These are phyloP conservation scores for Hyles euphorbiae DNA, from an alignment of 1,140 invertebrate species.

Conservation along the genomic window DNA sequence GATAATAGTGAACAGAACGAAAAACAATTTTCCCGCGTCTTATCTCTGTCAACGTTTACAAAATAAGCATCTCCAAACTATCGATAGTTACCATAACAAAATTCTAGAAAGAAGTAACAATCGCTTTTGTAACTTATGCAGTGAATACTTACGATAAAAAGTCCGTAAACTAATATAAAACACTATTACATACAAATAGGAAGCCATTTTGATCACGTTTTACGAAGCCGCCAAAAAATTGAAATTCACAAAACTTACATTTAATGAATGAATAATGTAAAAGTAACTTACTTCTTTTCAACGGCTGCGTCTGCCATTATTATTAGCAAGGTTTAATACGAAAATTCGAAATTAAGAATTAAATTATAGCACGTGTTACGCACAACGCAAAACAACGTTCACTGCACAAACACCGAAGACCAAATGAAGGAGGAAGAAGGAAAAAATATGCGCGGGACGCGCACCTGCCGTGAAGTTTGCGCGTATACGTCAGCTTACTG, in stretches of 20 bases:
- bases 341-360: slow-evolving; percentile 44
- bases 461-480: slow-evolving; percentile 46
- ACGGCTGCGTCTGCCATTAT: slow-evolving; percentile 74
- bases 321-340: slow-evolving; percentile 30
- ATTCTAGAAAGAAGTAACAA: slow-evolving; percentile 1
- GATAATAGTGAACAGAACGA: slow-evolving; percentile 1
- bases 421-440: slow-evolving; percentile 69
- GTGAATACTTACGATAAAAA: slow-evolving; percentile 13
- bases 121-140: background rate
- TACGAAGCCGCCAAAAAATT: slow-evolving; percentile 60
- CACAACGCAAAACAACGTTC: slow-evolving; percentile 63
- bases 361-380: slow-evolving; percentile 60
- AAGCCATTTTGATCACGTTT: slow-evolving; percentile 75
- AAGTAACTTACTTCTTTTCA: slow-evolving; percentile 71
- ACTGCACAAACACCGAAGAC: slow-evolving; percentile 68
- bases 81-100: slow-evolving; percentile 23
- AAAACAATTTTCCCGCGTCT: slow-evolving; percentile 62
- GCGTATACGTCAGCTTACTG: slow-evolving; percentile 42
- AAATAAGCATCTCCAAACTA: slow-evolving; percentile 37
- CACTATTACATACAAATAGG: slow-evolving; percentile 41
- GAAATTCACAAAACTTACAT: slow-evolving; percentile 17
- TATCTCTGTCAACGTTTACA: slow-evolving; percentile 34
- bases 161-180: slow-evolving; percentile 24
- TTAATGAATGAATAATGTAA: slow-evolving; percentile 24
- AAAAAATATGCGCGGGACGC: slow-evolving; percentile 54